phyloP scores from a whole-genome alignment of 2,888 invertebrate genomes.

The Scaeva pyrastri region DNA sequence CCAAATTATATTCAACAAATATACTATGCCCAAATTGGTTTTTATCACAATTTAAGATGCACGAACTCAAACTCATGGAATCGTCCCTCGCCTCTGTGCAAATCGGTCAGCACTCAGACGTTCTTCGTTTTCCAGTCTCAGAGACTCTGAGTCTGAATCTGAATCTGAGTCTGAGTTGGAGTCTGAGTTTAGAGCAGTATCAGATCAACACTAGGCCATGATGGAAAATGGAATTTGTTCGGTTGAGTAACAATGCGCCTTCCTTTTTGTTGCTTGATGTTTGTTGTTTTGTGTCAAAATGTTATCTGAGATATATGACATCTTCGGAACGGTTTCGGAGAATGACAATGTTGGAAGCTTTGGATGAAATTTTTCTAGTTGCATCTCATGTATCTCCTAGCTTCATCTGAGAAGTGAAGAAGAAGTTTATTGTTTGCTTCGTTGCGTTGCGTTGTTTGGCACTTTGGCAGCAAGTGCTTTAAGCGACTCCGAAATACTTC shows the following conservation, averaged over 20 bases:
- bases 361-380: not conserved
- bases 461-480: slow-evolving; percentile 20
- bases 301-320: not conserved
- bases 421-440: not conserved
- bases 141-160: not conserved
- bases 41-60: slow-evolving; percentile 33
- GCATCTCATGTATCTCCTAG: too few relatives aligned
- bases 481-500: slow-evolving; percentile 24
- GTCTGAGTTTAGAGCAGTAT: not conserved
- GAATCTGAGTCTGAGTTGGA: not conserved
- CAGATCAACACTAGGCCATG: slow-evolving; percentile 29
- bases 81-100: slow-evolving; percentile 23
- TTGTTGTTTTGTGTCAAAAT: not conserved
- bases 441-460: too few relatives aligned
- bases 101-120: slow-evolving; percentile 34
- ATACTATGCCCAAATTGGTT: slow-evolving; percentile 32
- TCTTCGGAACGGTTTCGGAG: not conserved
- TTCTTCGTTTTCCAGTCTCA: slow-evolving; percentile 5
- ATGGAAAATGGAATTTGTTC: not conserved
- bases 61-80: slow-evolving; percentile 37
- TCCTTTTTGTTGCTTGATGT: not conserved
- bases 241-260: slow-evolving; percentile 11
- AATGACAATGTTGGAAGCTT: not conserved
- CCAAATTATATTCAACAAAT: slow-evolving; percentile 40
- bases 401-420: too few relatives aligned